Base-by-base conservation (phyloP, 2,113 vertebrate species). In the Sander vitreus region DNA sequence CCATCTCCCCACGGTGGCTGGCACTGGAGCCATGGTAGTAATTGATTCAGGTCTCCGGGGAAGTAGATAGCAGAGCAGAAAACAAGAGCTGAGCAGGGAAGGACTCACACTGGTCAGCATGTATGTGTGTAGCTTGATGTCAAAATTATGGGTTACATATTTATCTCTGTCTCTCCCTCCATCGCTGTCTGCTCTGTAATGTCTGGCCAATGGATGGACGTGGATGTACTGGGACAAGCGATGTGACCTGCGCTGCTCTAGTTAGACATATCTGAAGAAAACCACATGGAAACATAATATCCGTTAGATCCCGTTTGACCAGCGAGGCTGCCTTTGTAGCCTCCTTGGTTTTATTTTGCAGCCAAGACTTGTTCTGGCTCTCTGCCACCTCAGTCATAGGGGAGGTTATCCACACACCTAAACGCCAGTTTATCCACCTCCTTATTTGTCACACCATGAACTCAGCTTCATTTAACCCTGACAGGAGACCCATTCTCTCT, bases 401-500 rank as follows among this genome's bases (percentile, higher is more conserved):
- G 86, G 81, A 83, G 83, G 79, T 80, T 82, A 86, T 86, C 76
- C 85, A 80, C 86, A 85, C 81, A 81, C 69, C 73, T 73, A 58
- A 80, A 79, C 67, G 70, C 60, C 68, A 53, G 43, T 77, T 85
- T 58, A 83, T 85, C 76, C 80, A 59, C 54, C 39, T 82, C 60
- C 60, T 84, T 79, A 72, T 81, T 75, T 73, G 78, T 84, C 66
- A 58, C 18, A 10, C 63, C 55, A 50, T 5, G 45, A 62, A 33
- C 55, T 50, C 63, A 65, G 71, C 57, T 58, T 75, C 14, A 6
- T 53, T 80, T 51, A 54, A 60, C 19, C 30, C 45, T 23, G 14
- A 43, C 64, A 74, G 33, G 23, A 47, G 73, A 48, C 3, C 18
- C 2, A 23, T 68, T 78, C n/a, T 48, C 30, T 23, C 45, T 23